phyloP scores from a whole-genome alignment of 2,888 invertebrate genomes.

The Drosophila greeni region DNA sequence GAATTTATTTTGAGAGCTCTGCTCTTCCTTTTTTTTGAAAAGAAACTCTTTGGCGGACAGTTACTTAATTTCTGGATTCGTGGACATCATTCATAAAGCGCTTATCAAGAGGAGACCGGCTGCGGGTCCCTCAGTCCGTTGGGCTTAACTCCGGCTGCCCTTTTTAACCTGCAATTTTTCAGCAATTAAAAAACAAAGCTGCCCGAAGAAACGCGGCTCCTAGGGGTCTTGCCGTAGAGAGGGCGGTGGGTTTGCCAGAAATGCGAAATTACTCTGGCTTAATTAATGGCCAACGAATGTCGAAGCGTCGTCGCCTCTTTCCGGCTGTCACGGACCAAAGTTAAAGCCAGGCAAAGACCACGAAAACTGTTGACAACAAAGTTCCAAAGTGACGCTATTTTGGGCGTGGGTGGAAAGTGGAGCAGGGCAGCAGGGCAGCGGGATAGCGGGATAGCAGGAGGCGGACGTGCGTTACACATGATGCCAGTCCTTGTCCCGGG shows the following conservation, averaged over 20 bases:
- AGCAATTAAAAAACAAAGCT: slow-evolving; percentile 65
- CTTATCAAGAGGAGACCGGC: slow-evolving; percentile 21
- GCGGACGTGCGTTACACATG: slow-evolving; percentile 52
- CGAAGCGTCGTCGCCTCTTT: slow-evolving; percentile 27
- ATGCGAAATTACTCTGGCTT: slow-evolving; percentile 63
- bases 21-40: slow-evolving; percentile 24
- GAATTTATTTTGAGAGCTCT: slow-evolving; percentile 37
- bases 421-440: slow-evolving; percentile 29
- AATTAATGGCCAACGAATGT: slow-evolving; percentile 68
- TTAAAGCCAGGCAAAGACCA: slow-evolving; percentile 53
- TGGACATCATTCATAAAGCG: slow-evolving; percentile 7
- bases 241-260: slow-evolving; percentile 13
- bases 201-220: slow-evolving; percentile 12
- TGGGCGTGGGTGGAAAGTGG: slow-evolving; percentile 29
- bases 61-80: slow-evolving; percentile 26
- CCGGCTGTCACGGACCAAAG: slow-evolving; percentile 48
- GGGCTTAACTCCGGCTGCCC: slow-evolving; percentile 21
- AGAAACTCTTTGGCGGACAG: slow-evolving; percentile 3
- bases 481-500: slow-evolving; percentile 17
- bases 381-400: slow-evolving; percentile 45
- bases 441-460: slow-evolving; percentile 21
- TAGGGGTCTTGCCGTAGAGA: slow-evolving; percentile 1
- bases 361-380: slow-evolving; percentile 66
- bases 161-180: slow-evolving; percentile 54
- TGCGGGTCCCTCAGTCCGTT: neutral